phyloP scores from a whole-genome alignment of 1,140 invertebrate genomes.

The Pygmarrhopalites habei region DNA sequence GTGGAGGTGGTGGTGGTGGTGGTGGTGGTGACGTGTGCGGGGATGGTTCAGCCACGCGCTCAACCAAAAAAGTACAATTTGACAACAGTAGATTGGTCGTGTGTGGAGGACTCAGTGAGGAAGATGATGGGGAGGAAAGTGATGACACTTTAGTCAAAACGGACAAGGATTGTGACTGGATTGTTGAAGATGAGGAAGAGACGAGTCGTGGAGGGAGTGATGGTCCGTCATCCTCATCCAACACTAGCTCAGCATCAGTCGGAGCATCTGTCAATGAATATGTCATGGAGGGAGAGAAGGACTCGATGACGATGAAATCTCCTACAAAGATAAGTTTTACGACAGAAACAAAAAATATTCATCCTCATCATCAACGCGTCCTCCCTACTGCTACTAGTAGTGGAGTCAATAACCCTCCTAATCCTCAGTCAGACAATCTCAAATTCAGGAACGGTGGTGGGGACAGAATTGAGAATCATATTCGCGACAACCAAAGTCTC shows the following conservation, averaged over 20 bases:
- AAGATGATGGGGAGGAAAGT: constrained; percentile 11
- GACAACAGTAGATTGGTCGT: constrained; percentile 26
- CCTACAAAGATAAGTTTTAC: background rate
- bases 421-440: no score
- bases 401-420: no score
- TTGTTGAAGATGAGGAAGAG: background rate
- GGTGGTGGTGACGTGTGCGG: no score
- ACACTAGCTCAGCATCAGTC: background rate
- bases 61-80: constrained; percentile 38
- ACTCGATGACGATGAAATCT: background rate
- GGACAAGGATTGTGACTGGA: background rate
- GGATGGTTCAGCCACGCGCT: background rate
- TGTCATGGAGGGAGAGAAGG: background rate
- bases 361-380: no score
- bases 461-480: background rate
- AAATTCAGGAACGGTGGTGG: background rate
- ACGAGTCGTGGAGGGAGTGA: background rate
- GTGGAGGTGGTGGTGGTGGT: no score
- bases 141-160: constrained; percentile 15
- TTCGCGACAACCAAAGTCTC: no score
- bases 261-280: background rate
- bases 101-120: constrained; percentile 25
- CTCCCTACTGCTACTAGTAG: no score
- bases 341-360: background rate
- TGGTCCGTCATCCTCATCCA: background rate